phyloP scores from a whole-genome alignment of 2,113 vertebrate species.

The Forbesichthys papilliferus region DNA sequence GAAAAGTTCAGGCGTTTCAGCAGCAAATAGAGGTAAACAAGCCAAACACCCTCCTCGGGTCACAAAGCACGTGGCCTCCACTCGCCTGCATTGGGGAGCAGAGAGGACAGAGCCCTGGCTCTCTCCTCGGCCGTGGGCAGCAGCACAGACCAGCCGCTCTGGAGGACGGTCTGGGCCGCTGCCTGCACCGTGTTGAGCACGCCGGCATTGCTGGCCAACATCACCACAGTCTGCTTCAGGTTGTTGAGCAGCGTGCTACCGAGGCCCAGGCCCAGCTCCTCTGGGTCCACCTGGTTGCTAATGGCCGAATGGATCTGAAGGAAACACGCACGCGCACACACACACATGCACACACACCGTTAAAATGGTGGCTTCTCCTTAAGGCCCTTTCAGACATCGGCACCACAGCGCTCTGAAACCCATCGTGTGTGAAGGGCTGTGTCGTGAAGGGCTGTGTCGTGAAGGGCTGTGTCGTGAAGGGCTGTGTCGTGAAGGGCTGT shows the following conservation, averaged over 20 bases:
- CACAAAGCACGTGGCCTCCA: neutral
- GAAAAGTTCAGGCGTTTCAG: neutral
- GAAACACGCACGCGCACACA: neutral
- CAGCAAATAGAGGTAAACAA: neutral
- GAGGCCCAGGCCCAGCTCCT: conserved; percentile 90
- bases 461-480: too few species aligned
- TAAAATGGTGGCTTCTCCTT: too few species aligned
- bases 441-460: too few species aligned
- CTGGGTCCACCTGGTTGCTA: conserved; percentile 94
- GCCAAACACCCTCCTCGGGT: neutral
- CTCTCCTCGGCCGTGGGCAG: conserved; percentile 95
- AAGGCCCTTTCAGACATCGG: too few species aligned
- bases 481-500: too few species aligned
- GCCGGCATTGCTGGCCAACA: conserved; percentile 91
- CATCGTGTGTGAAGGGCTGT: too few species aligned
- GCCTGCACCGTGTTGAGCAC: conserved; percentile 92
- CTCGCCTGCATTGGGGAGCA: conserved; percentile 91
- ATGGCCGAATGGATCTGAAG: conserved; percentile 94
- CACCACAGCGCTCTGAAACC: too few species aligned
- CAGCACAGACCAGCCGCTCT: conserved; percentile 96
- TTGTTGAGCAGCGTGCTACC: conserved; percentile 92
- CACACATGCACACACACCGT: neutral
- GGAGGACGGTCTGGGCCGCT: conserved; percentile 92
- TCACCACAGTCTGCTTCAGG: conserved; percentile 94
- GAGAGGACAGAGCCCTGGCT: conserved; percentile 90